A percentile compares a stretch with the other conserved stretches of the same genome.
phyloP scores from a whole-genome alignment of 2,888 invertebrate species.

The Pyrocoelia pectoralis region DNA sequence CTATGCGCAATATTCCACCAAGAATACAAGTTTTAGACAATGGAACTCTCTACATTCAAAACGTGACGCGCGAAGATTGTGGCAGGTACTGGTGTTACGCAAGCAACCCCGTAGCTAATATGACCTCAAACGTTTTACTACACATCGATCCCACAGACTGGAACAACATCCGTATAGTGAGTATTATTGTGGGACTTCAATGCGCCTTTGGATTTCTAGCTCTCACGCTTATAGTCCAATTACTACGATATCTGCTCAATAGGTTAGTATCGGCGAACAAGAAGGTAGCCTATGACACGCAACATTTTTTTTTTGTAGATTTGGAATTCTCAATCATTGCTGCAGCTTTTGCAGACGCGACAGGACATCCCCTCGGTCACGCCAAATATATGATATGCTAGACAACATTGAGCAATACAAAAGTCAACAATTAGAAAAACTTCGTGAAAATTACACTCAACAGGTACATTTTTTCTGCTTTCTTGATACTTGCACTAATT shows the following conservation, averaged over 20 bases:
- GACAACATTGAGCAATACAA: constrained; percentile 92
- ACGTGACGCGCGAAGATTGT: constrained; percentile 79
- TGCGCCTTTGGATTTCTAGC: constrained; percentile 82
- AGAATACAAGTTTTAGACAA: constrained; percentile 75
- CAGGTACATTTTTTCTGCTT: constrained; percentile 79
- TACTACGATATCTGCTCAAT: constrained; percentile 73
- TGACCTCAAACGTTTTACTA: constrained; percentile 76
- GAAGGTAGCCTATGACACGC: not conserved
- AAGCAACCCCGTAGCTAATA: constrained; percentile 83
- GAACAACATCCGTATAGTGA: constrained; percentile 83
- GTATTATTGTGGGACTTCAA: constrained; percentile 81
- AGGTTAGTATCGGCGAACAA: constrained; percentile 67
- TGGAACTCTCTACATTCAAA: constrained; percentile 78
- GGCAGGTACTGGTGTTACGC: constrained; percentile 88
- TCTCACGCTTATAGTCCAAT: constrained; percentile 81
- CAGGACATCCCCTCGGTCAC: constrained; percentile 77
- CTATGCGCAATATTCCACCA: constrained; percentile 57
- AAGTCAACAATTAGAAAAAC: constrained; percentile 84
- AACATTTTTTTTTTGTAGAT: constrained; percentile 67
- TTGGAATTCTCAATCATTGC: constrained; percentile 75
- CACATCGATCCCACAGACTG: constrained; percentile 88
- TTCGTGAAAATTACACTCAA: constrained; percentile 90
- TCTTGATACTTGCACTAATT: too few relatives aligned
- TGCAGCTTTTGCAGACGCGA: constrained; percentile 77
- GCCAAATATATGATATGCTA: constrained; percentile 86